Evolutionary conservation across 1,140 invertebrate species (phyloP), one percentile per base, ranked within the genome.

Genomic region (Bombus superbus): DNA sequence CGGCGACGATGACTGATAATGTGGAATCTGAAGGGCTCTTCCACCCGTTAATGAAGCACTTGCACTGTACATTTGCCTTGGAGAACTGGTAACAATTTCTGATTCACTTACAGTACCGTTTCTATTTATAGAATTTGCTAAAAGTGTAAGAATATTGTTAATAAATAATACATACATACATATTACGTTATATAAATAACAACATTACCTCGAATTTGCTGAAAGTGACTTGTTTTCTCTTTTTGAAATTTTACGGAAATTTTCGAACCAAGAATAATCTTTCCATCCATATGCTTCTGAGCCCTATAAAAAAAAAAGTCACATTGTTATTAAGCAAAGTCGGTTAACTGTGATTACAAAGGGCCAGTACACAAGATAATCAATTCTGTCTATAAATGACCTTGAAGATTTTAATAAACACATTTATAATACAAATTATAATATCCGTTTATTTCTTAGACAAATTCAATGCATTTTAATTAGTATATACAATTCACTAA

Each of bases 261-360:
- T 95, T 97, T 97, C 57, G 96, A 96, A 47, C 97, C 97, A 95
- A 97, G 98, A 69, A 98, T 97, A 95, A 97, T 97, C 94, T 98
- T 97, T 86, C 97, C 97, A 93, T 98, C 97, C 96, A 98, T 98
- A 93, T 98, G 97, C 93, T 97, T 98, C 92, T 97, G 96, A 88
- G 97, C 98, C 94, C 98, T 98, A 64, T 73, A 95, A 92, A 76
- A 71, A 71, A 71, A 81, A 95, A 92, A 92, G 92, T 90, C 80
- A 87, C 64, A 86, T 78, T 91, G 85, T 93, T 89, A 91, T 92
- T 89, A 57, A 84, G 73, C 69, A 77, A 83, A 85, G 89, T 78
- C 75, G 76, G 86, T 44, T 80, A 74, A 86, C 64, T 42, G 75
- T 73, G 81, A 85, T 74, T 85, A 87, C 73, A 74, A 83, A 40